Base-by-base conservation (phyloP, 2,113 vertebrate species). In the Rhinolophus ferrumequinum region DNA sequence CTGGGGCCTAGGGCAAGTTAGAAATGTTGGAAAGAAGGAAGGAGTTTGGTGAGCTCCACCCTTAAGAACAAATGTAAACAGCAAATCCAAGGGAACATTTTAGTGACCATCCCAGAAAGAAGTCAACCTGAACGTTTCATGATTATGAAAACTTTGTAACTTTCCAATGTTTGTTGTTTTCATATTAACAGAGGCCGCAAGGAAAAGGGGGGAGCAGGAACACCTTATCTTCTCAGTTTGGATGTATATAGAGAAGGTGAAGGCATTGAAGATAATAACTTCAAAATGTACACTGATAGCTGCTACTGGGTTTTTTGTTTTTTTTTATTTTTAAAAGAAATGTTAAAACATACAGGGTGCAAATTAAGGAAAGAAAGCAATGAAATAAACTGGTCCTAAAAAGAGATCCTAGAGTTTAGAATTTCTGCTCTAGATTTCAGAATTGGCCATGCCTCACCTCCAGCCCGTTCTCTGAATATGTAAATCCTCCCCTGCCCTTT, bases 31-130 rank as follows among this genome's bases (percentile, higher is more conserved):
- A 95, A 94, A 83, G 75, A 88, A 47, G 67, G 8, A 93, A 58
- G 35, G 73, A 8, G 19, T 82, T 80, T 93, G 50, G 10, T 76
- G 47, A 90, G 58, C 44, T 69, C 56, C 16, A 90, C 21, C 50
- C 50, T 84, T 33, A 88, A 64, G 21, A 80, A 76, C 38, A 93
- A 93, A 95, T 77, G 66, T 81, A 93, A 95, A 88, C 30, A 80
- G 76, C 30, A 76, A 81, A 88, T 72, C 22, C 9, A 44, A 66
- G 41, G 15, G 35, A 88, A 70, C 4, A 83, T 96, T 97, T 79
- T 87, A 90, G 21, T 56, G 77, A 41, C 24, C 21, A 28, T 41
- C 38, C 60, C 15, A 73, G 70, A 84, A 90, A 84, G 54, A 94
- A 92, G 24, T 88, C 56, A 54, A 44, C 72, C 33, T 50, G 38